A percentile compares a stretch with the other conserved stretches of the same genome.
These are phyloP conservation scores for Picus viridis DNA, from an alignment of 2,797 vertebrate species.

Conservation along the genomic window DNA sequence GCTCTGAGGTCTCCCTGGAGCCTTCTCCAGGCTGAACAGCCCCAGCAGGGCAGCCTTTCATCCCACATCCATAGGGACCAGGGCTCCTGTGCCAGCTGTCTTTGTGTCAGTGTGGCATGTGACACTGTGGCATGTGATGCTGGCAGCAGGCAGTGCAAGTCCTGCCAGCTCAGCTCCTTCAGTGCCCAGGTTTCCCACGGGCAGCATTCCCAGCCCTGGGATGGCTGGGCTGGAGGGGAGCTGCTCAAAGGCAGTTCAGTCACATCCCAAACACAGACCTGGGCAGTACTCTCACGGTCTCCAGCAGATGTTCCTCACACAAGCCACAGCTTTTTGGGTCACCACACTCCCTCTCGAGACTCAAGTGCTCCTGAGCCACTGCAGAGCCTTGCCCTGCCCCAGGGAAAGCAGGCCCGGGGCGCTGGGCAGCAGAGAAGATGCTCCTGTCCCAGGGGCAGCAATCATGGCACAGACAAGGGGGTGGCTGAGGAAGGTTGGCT, in stretches of 20 bases:
- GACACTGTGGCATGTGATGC: slow-evolving; percentile 31
- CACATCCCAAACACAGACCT: not conserved
- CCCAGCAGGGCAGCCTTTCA: not conserved
- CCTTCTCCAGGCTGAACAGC: not conserved
- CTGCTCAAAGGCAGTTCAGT: fast-evolving
- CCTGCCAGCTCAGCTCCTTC: not conserved
- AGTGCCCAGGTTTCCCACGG: slow-evolving; percentile 1
- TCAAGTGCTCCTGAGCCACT: fast-evolving
- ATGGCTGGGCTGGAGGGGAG: not conserved
- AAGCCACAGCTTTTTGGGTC: not conserved
- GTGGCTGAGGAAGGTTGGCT: not conserved
- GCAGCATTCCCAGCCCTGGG: slow-evolving; percentile 2
- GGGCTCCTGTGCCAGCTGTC: not conserved
- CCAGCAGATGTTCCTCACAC: not conserved
- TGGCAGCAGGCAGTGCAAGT: not conserved
- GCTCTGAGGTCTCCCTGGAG: no score
- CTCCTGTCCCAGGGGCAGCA: not conserved
- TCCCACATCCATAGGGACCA: not conserved
- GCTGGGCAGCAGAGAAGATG: not conserved
- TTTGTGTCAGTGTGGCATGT: not conserved
- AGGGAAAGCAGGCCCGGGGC: not conserved
- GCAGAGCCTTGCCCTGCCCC: not conserved
- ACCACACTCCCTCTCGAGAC: fast-evolving
- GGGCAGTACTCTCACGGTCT: not conserved
- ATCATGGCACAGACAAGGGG: fast-evolving